Percentiles rank a stretch among this genome's conserved stretches.
phyloP scores from a whole-genome alignment of 2,113 vertebrate genomes.

The Pan troglodytes region NHGRI_mPanTro3-v2.1_pri NC_072403.2:103427501-103428000 shows the following conservation, averaged over 20 bases:
- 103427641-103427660: neutral
- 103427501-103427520: neutral
- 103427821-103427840: neutral
- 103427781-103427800: neutral
- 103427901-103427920: neutral
- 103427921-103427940: neutral
- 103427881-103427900: neutral
- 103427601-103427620: neutral
- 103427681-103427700: neutral
- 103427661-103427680: neutral
- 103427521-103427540: neutral
- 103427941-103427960: neutral
- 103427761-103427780: neutral
- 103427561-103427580: neutral
- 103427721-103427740: neutral
- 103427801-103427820: neutral
- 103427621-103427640: neutral
- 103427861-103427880: neutral
- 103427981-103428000: neutral
- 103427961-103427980: neutral
- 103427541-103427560: neutral
- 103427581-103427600: neutral
- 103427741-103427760: neutral
- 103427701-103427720: neutral
- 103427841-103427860: neutral